Conservation (phyloP, 1,140 invertebrate species). For the Meteorus sp. region DNA sequence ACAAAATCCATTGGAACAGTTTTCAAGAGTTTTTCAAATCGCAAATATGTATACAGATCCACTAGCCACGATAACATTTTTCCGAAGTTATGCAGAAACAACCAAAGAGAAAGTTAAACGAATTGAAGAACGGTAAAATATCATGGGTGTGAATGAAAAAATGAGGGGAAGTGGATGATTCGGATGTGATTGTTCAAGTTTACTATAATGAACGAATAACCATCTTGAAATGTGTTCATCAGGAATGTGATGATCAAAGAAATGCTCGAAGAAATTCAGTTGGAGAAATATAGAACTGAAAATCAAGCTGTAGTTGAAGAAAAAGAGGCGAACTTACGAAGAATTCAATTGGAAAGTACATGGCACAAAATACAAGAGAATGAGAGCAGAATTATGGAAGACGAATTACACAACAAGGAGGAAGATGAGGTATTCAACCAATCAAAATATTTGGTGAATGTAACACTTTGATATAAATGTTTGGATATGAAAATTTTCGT, state of each 20-base stretch:
- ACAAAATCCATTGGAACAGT: neutral
- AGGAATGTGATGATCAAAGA: slow-evolving; percentile 42
- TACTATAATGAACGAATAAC: neutral
- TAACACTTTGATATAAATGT: no score
- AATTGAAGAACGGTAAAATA: slow-evolving; percentile 36
- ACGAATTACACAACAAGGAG: slow-evolving; percentile 26
- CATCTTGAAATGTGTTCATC: no score
- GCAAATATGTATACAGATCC: slow-evolving; percentile 33
- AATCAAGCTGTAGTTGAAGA: slow-evolving; percentile 29
- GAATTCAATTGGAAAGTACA: slow-evolving; percentile 37
- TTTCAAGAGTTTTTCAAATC: neutral
- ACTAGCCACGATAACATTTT: slow-evolving; percentile 38
- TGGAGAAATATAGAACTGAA: slow-evolving; percentile 37
- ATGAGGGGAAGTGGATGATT: no score
- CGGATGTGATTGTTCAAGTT: no score
- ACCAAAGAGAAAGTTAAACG: slow-evolving; percentile 32
- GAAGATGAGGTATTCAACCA: slow-evolving; percentile 37
- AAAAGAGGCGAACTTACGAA: slow-evolving; percentile 28
- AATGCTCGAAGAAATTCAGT: slow-evolving; percentile 43
- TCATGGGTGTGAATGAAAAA: no score
- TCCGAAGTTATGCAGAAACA: slow-evolving; percentile 37
- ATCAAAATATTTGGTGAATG: neutral
- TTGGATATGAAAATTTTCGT: slow-evolving; percentile 3
- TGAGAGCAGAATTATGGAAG: slow-evolving; percentile 31
- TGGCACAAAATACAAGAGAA: slow-evolving; percentile 24